These are phyloP conservation scores for Callionymus lyra DNA, from an alignment of 2,113 vertebrate genomes.

Conservation along the genomic window DNA sequence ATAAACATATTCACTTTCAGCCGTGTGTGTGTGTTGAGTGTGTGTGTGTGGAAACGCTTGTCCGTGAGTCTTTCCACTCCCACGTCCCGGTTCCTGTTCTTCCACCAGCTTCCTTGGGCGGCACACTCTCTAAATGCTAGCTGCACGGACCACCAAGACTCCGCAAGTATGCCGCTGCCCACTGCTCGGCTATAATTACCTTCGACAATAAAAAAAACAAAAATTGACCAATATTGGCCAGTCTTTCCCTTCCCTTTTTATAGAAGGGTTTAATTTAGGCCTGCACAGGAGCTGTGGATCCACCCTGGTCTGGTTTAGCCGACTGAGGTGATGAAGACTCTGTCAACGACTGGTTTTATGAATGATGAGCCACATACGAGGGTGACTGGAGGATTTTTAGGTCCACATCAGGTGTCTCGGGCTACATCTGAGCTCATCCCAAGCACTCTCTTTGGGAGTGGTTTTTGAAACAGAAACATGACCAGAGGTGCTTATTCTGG, in stretches of 20 bases:
- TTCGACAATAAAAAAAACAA: conserved; percentile 47
- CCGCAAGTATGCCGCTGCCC: conserved; percentile 38
- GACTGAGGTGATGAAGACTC: conserved; percentile 14
- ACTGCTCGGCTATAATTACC: conserved; percentile 53
- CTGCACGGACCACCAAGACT: conserved; percentile 34
- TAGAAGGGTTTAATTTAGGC: conserved; percentile 40
- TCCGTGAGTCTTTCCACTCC: conserved; percentile 32
- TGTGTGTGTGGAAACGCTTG: conserved; percentile 34
- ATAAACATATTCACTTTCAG: conserved; percentile 47
- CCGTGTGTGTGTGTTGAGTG: conserved; percentile 16
- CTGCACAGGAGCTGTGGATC: conserved; percentile 18
- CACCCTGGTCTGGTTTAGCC: conserved; percentile 10
- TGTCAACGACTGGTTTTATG: conserved; percentile 9
- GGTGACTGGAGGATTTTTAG: too few species aligned
- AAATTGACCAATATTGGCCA: conserved; percentile 41
- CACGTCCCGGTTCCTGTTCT: conserved; percentile 41
- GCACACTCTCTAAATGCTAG: conserved; percentile 40
- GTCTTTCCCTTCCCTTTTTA: conserved; percentile 28
- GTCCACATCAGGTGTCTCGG: too few species aligned
- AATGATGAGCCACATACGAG: too few species aligned
- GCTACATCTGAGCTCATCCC: too few species aligned
- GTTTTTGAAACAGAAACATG: too few species aligned
- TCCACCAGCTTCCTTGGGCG: conserved; percentile 33
- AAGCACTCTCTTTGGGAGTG: too few species aligned
- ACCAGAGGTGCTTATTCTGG: too few species aligned